These are phyloP conservation scores for Agonopterix subpropinquella DNA, from an alignment of 2,888 invertebrate species.

Conservation along the genomic window DNA sequence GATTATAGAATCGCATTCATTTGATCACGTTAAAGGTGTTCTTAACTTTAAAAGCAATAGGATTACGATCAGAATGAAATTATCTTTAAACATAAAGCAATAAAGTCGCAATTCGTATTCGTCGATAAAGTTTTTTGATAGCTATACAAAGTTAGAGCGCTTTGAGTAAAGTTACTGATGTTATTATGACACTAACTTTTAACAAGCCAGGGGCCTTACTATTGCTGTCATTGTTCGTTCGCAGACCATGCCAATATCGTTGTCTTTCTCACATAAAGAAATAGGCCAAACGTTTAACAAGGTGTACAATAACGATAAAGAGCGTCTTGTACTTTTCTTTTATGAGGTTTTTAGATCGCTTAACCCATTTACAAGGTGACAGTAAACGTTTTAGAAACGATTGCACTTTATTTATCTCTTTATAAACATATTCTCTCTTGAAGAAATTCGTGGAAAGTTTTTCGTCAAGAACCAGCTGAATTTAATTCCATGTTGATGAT, in stretches of 20 bases:
- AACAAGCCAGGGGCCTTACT: conserved; percentile 1
- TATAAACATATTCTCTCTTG: no score
- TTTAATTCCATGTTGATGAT: no score
- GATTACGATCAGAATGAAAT: no score
- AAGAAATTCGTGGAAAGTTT: no score
- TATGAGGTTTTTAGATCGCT: not conserved
- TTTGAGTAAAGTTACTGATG: conserved; percentile 2
- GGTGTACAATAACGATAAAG: no score
- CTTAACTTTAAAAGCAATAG: not conserved
- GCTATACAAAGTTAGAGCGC: conserved; percentile 9
- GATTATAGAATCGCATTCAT: conserved; percentile 16
- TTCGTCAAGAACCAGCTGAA: no score
- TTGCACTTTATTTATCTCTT: no score
- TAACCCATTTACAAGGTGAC: not conserved
- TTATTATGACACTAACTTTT: conserved; percentile 3
- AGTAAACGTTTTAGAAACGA: not conserved
- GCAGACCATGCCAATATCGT: not conserved
- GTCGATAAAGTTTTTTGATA: conserved; percentile 7
- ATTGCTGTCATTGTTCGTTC: conserved; percentile 1
- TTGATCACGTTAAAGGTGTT: conserved; percentile 5
- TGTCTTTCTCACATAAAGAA: not conserved
- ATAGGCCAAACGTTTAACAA: no score
- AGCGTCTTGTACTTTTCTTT: no score
- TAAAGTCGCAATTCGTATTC: conserved; percentile 8
- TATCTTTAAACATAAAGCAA: conserved; percentile 9